These are phyloP conservation scores for Poeciliopsis turneri DNA, from an alignment of 2,797 vertebrate genomes.

Conservation along the genomic window DNA sequence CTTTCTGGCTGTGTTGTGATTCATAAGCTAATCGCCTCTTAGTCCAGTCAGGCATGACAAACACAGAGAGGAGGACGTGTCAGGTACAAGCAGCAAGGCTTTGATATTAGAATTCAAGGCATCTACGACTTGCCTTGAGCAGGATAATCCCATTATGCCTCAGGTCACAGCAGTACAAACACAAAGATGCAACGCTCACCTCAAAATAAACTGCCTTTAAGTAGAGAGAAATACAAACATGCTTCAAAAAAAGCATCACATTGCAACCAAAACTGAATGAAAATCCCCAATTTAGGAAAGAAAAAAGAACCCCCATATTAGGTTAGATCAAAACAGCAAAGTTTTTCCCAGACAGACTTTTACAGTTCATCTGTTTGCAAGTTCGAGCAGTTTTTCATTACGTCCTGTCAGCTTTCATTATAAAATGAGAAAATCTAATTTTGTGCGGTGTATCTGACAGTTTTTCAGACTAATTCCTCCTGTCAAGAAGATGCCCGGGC, in stretches of 20 bases:
- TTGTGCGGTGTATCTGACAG: conserved; percentile 74
- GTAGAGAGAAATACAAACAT: conserved; percentile 68
- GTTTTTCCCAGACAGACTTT: conserved; percentile 54
- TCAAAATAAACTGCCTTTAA: conserved; percentile 75
- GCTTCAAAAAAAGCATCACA: conserved; percentile 70
- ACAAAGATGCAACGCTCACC: conserved; percentile 59
- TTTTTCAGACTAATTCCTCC: conserved; percentile 79
- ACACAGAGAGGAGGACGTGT: conserved; percentile 59
- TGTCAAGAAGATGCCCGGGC: conserved; percentile 73
- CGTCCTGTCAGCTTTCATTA: conserved; percentile 78
- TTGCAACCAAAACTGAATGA: conserved; percentile 69
- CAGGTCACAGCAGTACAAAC: conserved; percentile 64
- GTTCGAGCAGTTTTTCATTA: conserved; percentile 77
- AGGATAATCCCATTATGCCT: conserved; percentile 77
- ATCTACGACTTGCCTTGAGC: conserved; percentile 67
- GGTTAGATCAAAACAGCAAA: conserved; percentile 48
- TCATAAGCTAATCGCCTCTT: conserved; percentile 61
- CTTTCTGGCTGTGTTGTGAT: conserved; percentile 51
- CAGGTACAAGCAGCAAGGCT: conserved; percentile 67
- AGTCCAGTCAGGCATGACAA: conserved; percentile 69
- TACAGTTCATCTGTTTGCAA: conserved; percentile 71
- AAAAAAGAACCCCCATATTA: conserved; percentile 57
- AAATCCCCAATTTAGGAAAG: conserved; percentile 64
- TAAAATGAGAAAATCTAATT: conserved; percentile 77
- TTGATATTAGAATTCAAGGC: conserved; percentile 76